Evolutionary conservation across 2,797 vertebrate species (phyloP), one percentile per base, ranked within the genome.

Genomic region (Thaleichthys pacificus): DNA sequence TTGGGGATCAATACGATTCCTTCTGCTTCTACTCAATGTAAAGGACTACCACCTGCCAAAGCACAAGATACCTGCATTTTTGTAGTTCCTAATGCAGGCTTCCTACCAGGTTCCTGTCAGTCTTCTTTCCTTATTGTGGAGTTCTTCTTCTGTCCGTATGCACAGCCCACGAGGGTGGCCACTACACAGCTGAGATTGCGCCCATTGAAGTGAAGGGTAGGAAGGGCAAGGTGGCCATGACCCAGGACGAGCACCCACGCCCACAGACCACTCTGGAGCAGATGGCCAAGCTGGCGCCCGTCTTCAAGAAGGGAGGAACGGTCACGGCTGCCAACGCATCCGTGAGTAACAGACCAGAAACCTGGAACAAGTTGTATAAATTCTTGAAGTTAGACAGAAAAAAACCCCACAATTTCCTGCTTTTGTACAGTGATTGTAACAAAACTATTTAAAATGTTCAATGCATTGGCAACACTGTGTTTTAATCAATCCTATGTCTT

Each of bases 271-370:
- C 96, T 0, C 73, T 94, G 82, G 97, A 99, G 8, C 95, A 97
- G 57, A 69, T 98, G 90, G 93, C 90, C 7, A 99, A 97, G 69
- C 95, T 99, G 14, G 88, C 95, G 0, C 19, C 95, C 0, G 90
- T 99, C 75, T 99, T 99, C 77, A 99, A 99, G 88, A 98, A 99
- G 84, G 95, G 93, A 1, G 98, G 98, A 1, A 96, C 96, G 0
- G 95, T 99, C 65, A 99, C 98, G 0, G 96, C 97, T 9, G 98
- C 95, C 57, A 99, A 99, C 0, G 96, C 98, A 3, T 99, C 97
- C 8, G 97, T 99, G 84, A 83, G 97, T 84, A 4, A 4, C 4
- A 4, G 28, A n/a, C 32, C 32, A 35, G 32, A 35, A 35, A 35
- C 0, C 32, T 6, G 8, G 6, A 8, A 35, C 32, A 6, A 6